These are phyloP conservation scores for Icerya purchasi DNA, from an alignment of 2,888 invertebrate species.

Conservation along the genomic window DNA sequence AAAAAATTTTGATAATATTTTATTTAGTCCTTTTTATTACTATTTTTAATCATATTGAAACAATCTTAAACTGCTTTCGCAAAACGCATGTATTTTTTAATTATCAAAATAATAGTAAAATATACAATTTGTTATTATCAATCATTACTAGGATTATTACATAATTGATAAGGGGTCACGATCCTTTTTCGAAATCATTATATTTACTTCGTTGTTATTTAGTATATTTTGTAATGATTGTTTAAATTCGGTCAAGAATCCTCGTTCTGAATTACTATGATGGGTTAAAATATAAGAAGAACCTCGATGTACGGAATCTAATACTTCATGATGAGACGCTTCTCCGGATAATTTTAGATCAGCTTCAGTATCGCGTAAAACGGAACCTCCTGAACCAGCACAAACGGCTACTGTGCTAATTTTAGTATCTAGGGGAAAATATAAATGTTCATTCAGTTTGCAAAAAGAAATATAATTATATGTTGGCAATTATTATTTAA, in stretches of 20 bases:
- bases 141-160: neutral
- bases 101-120: too few relatives aligned
- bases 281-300: conserved; percentile 68
- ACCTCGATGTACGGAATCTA: conserved; percentile 63
- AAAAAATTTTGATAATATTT: too few relatives aligned
- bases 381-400: conserved; percentile 68
- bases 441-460: too few relatives aligned
- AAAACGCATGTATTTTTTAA: too few relatives aligned
- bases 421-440: conserved; percentile 20
- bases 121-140: too few relatives aligned
- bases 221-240: conserved; percentile 14
- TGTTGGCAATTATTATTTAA: too few relatives aligned
- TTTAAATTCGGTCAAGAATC: conserved; percentile 36
- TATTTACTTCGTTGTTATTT: neutral
- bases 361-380: conserved; percentile 45
- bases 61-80: too few relatives aligned
- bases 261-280: conserved; percentile 84
- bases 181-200: neutral
- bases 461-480: too few relatives aligned
- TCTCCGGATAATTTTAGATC: conserved; percentile 73
- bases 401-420: conserved; percentile 55
- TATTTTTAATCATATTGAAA: too few relatives aligned
- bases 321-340: conserved; percentile 84
- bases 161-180: neutral
- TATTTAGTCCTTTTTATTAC: too few relatives aligned